Base-by-base conservation (phyloP, 2,797 vertebrate species). In the Tapera naevia region DNA sequence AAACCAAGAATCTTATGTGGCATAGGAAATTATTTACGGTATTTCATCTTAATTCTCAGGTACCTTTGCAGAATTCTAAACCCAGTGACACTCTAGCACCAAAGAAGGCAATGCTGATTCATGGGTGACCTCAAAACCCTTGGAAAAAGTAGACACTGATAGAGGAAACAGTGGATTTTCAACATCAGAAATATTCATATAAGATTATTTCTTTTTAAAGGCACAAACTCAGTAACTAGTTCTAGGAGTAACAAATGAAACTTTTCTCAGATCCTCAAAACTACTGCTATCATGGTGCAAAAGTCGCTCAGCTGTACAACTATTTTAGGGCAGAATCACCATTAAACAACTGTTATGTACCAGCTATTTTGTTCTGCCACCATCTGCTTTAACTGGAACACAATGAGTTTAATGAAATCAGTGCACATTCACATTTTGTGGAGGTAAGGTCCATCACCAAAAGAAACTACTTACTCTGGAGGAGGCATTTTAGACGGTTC, bases 401-500 rank as follows among this genome's bases (percentile, higher is more conserved):
- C 14, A 53, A 12, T 1, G 2, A 76, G 35, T 14, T 65, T 17
- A 33, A 11, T 65, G 17, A 58, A 81, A 79, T 33, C 21, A 27
- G 11, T 5, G 9, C 27, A 32, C 0, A 3, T 37, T 71, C 30
- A 46, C 30, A 4, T 13, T 56, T 24, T 2, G 4, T 4, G 67
- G 15, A 71, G 13, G 14, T 48, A 61, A 81, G 51, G 6, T 57
- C 32, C 41, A 58, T n/a, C 39, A 45, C 45, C 46, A 84, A 15
- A 27, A 21, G 65, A 33, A 69, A 72, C 43, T 5, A 98, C 99
- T 81, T 98, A 99, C 99, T 99, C 99, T 33, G 99, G 99, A n/a
- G 99, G 99, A 70, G 99, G 99, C 99, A 99, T 99, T 97, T 99
- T 99, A 96, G 99, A 98, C 5, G 99, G 99, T 88, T 99, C 99